phyloP scores from a whole-genome alignment of 2,888 invertebrate species.

The Caradrina kadenii region DNA sequence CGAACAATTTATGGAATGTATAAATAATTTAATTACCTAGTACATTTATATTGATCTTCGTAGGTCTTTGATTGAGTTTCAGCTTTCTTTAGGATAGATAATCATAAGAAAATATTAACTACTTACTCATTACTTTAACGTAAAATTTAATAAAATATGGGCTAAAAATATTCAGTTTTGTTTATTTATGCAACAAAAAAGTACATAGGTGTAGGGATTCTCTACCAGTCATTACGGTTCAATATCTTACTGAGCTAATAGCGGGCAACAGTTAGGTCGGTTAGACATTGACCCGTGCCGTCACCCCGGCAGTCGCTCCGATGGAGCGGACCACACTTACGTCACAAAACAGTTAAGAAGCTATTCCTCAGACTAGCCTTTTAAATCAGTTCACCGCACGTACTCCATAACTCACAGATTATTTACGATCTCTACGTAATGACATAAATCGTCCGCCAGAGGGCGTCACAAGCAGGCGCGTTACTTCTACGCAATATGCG shows the following conservation, averaged over 20 bases:
- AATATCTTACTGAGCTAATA: no score
- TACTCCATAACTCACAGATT: constrained; percentile 25
- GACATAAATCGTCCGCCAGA: constrained; percentile 32
- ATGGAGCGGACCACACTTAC: background rate
- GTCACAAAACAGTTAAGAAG: constrained; percentile 23
- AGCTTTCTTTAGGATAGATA: background rate
- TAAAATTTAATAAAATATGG: no score
- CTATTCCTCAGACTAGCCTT: constrained; percentile 5
- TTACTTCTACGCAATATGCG: constrained; percentile 39
- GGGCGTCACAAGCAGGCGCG: constrained; percentile 38
- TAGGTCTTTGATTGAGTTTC: constrained; percentile 17
- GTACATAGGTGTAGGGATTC: no score
- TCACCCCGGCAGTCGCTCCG: background rate
- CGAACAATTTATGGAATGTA: constrained; percentile 51
- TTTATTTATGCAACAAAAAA: no score
- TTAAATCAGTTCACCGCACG: constrained; percentile 23
- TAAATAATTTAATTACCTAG: constrained; percentile 52
- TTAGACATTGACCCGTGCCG: no score
- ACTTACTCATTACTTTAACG: no score
- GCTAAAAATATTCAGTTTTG: no score
- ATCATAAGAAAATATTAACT: background rate
- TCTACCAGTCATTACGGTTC: no score
- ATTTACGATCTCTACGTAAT: constrained; percentile 36
- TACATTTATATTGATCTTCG: constrained; percentile 34
- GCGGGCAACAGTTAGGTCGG: no score